Percentiles rank a stretch among this genome's conserved stretches.
phyloP scores from a whole-genome alignment of 2,888 invertebrate genomes.

The Parthenolecanium corni region DNA sequence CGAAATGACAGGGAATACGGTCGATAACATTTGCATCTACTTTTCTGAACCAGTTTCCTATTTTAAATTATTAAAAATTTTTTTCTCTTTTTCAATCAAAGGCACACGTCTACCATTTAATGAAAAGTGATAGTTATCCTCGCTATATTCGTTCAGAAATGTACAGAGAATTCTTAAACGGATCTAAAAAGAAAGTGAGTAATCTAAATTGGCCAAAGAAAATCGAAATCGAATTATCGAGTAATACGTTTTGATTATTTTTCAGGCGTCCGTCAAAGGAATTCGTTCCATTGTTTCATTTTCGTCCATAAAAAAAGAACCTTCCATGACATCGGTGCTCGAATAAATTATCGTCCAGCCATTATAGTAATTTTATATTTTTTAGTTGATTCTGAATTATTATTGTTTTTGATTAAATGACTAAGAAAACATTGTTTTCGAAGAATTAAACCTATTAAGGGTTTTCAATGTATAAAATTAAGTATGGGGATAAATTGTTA shows the following conservation, averaged over 20 bases:
- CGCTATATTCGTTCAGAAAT: conserved; percentile 94
- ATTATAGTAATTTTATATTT: not conserved
- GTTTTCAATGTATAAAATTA: no score
- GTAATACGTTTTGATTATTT: conserved; percentile 34
- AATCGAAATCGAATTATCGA: no score
- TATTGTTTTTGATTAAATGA: no score
- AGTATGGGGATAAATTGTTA: no score
- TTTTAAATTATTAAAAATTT: conserved; percentile 18
- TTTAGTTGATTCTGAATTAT: no score
- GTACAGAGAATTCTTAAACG: conserved; percentile 94
- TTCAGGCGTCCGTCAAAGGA: conserved; percentile 74
- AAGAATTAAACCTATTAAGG: no score
- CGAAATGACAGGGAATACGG: no score
- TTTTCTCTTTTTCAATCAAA: conserved; percentile 39
- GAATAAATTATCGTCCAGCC: conserved; percentile 5
- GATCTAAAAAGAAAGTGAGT: conserved; percentile 89
- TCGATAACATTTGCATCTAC: no score
- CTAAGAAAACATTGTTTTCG: no score
- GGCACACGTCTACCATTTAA: conserved; percentile 97
- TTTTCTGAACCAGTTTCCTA: no score
- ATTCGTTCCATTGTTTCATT: conserved; percentile 76
- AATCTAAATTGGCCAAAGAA: not conserved
- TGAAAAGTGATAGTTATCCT: conserved; percentile 99
- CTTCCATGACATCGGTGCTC: conserved; percentile 19
- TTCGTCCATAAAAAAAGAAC: conserved; percentile 35